Conservation (phyloP, 2,113 vertebrate species). For the Aegotheles bennettii region DNA sequence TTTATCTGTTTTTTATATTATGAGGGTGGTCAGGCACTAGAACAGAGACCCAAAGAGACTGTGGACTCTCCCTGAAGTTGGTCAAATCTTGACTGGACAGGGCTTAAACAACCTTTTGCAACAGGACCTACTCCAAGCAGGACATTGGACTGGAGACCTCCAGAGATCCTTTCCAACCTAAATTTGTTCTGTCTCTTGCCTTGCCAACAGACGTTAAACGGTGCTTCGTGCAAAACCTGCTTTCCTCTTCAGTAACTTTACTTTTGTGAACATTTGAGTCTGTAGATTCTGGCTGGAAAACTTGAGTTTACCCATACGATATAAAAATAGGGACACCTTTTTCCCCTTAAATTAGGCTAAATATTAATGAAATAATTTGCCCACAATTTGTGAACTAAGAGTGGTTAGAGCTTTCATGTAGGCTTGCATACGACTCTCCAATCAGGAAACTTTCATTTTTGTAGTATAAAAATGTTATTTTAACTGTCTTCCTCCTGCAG, state of each 20-base stretch:
- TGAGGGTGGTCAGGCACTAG: background rate
- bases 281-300: background rate
- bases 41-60: background rate
- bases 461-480: background rate
- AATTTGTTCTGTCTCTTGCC: background rate
- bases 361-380: background rate
- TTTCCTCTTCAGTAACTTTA: background rate
- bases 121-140: background rate
- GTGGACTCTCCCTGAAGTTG: background rate
- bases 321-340: background rate
- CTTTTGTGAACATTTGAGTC: background rate
- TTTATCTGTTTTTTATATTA: background rate
- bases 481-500: background rate
- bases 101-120: background rate
- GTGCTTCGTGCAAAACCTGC: background rate
- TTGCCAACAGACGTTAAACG: background rate
- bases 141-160: background rate
- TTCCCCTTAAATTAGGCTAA: background rate
- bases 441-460: background rate
- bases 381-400: background rate
- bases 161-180: background rate
- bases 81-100: background rate
- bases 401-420: background rate
- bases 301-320: background rate
- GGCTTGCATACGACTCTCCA: background rate